Base-by-base conservation (phyloP, 2,888 invertebrate species). In the Yponomeuta malinellus region DNA sequence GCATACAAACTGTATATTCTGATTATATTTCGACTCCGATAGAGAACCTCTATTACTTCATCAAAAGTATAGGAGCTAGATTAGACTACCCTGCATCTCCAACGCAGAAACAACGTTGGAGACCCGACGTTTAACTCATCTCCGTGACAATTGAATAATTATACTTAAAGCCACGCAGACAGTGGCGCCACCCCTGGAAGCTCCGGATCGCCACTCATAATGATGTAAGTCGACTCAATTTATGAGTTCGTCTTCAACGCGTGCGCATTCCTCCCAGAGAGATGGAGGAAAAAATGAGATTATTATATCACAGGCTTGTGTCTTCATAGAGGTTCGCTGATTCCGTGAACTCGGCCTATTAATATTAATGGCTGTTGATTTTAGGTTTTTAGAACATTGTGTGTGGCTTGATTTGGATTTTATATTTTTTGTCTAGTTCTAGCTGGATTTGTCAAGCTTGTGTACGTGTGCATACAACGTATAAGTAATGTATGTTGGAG, bases 211-310 rank as follows among this genome's bases (percentile, higher is more conserved):
- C 91, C 79, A 91, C 80, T 75, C 78, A 83, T 89, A 90, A 89
- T 89, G 88, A 89, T 87, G 85, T 87, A 86, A 85, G 81, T 76
- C 77, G 82, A 79, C 48, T 80, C 78, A 82, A 89, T 89, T 88
- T 89, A 89, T 88, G 82, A 77, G 73, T 67, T 72, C 71, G 74
- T 63, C 33, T 63, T 8, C 43, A 74, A 74, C 72, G 73, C 71
- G 71, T 15, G 69, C 23, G 66, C 37, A 66, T 70, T 63, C 65
- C 52, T 31, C 23, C 15, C 63, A 68, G 33, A 43, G 33, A 68
- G 37, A 43, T 33, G 43, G 23, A 59, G 43, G 23, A 68, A 68
- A 67, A 43, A 68, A 48, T 43, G 8, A 23, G 43, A 68, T 59
- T 33, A 68, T 68, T 68, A 68, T 48, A 68, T 68, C 68, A 68